phyloP scores from a whole-genome alignment of 64 coral and sea anemone species.

The Montipora efflorescens region DNA sequence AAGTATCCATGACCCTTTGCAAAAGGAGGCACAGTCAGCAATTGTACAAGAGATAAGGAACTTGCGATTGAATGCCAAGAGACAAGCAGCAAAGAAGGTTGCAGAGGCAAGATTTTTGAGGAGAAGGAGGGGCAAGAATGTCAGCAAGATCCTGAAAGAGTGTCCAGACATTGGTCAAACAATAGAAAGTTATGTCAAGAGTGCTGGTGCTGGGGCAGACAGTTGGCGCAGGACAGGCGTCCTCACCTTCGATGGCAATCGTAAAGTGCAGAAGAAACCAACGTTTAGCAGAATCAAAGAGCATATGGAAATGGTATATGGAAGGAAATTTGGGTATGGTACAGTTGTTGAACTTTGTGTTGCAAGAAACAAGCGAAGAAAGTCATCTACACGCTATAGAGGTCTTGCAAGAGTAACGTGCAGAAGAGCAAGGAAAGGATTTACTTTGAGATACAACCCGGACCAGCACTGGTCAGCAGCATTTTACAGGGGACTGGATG shows the following conservation, averaged over 20 bases:
- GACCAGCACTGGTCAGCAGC: constrained; percentile 58
- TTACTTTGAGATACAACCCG: constrained; percentile 52
- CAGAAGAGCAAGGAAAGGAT: constrained; percentile 50
- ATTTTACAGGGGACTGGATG: constrained; percentile 53
- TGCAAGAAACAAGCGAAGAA: constrained; percentile 47
- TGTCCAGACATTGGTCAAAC: constrained; percentile 44
- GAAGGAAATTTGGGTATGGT: constrained; percentile 56
- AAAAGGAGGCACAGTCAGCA: neutral
- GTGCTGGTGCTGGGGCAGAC: constrained; percentile 61
- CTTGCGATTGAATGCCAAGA: neutral
- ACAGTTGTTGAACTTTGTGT: constrained; percentile 64
- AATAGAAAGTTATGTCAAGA: constrained; percentile 64
- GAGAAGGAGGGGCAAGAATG: constrained; percentile 30
- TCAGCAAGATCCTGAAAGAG: constrained; percentile 46
- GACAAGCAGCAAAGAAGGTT: constrained; percentile 33
- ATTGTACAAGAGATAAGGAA: constrained; percentile 29
- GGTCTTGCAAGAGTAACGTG: constrained; percentile 60
- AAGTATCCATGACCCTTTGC: no score
- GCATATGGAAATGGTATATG: constrained; percentile 40
- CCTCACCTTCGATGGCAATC: constrained; percentile 65
- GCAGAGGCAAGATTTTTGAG: constrained; percentile 57
- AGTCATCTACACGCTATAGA: constrained; percentile 37
- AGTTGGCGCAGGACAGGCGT: constrained; percentile 60
- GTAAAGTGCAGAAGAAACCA: constrained; percentile 20
- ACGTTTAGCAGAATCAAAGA: constrained; percentile 60